Evolutionary conservation across 2,888 invertebrate genomes (phyloP), one percentile per base, ranked within the genome.

Genomic region (Argyresthia goedartella): DNA sequence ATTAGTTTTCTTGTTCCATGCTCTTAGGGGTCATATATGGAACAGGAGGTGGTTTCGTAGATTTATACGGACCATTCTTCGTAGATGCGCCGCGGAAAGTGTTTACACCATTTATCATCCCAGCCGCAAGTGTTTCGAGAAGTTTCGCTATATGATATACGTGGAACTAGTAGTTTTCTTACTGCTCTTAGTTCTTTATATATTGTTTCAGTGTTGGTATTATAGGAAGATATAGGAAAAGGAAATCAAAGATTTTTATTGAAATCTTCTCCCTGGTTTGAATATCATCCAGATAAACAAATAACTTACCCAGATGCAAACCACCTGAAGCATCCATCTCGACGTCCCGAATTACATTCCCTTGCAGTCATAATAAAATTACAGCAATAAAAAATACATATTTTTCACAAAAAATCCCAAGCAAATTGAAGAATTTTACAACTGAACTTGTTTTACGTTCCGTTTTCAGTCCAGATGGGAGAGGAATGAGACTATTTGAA

Each of bases 1-100:
- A 73, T 73, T 71, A 69, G 64, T 72, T 73, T 73, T 65, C 64
- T 70, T 73, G 66, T 74, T 70, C 62, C 65, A n/a, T 42, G 34
- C 43, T 35, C 44, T 34, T n/a, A 49, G 43, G 45, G 46, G 45
- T 45, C 46, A 50, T 50, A 6, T 25, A 6, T 25, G 25, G 25
- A 25, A 25, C 25, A 49, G 33, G n/a, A 13, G 16, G 41, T 43
- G 43, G 44, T 15, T 34, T 34, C 43, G 43, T 50, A 43, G 44
- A 44, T 44, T 44, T 44, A 44, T 44, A 44, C 44, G 44, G 14
- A 14, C 14, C 44, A 15, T 15, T 51, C 44, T 35, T 51, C 44
- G 3, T 10, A 14, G 25, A 43, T 43, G 42, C 43, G 25, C 43
- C 44, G 14, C 34, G 13, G 44, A 43, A 51, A 50, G 50, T 51